Evolutionary conservation across 2,113 vertebrate genomes (phyloP).

Genomic region (Nothobranchius furzeri): DNA sequence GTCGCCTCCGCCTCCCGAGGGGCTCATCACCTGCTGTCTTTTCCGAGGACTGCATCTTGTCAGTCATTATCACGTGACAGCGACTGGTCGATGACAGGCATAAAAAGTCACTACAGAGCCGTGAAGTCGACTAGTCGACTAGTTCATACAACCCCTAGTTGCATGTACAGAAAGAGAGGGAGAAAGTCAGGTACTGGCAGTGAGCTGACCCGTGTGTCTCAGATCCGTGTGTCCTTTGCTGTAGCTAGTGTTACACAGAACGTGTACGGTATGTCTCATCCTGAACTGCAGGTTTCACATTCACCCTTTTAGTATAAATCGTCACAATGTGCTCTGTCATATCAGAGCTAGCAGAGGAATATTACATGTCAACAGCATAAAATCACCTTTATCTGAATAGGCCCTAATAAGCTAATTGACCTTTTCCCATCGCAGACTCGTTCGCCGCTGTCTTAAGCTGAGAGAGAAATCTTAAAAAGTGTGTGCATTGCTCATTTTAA

Average conservation of each 20-base stretch:
- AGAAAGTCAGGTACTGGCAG: no score
- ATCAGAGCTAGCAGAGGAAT: constrained; percentile 25
- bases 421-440: constrained; percentile 70
- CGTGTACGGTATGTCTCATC: neutral
- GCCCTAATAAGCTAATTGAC: constrained; percentile 80
- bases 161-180: no score
- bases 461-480: constrained; percentile 44
- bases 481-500: constrained; percentile 39
- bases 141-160: no score
- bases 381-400: constrained; percentile 70
- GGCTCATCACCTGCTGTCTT: no score
- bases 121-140: no score
- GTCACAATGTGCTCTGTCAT: constrained; percentile 49
- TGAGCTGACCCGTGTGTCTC: no score
- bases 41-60: no score
- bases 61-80: no score
- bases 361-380: constrained; percentile 65
- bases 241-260: neutral
- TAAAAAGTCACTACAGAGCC: no score
- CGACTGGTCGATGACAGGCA: no score
- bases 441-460: constrained; percentile 49
- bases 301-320: constrained; percentile 39
- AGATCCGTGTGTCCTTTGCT: no score
- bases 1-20: no score
- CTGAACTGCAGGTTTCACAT: constrained; percentile 33